These are phyloP conservation scores for Phodopus roborovskii DNA, from an alignment of 2,113 vertebrate genomes.

Conservation along the genomic window DNA sequence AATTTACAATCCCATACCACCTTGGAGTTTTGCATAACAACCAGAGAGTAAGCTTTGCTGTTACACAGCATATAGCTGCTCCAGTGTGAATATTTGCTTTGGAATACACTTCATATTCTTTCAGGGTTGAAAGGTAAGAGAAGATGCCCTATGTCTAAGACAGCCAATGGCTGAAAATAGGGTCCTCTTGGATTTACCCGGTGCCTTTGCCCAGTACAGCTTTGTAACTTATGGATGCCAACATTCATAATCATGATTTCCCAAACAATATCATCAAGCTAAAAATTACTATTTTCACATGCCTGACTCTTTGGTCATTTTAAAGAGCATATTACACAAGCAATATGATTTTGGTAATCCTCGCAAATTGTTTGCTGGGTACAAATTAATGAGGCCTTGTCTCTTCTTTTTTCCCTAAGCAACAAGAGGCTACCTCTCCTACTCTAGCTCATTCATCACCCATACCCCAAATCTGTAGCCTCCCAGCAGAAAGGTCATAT, in stretches of 20 bases:
- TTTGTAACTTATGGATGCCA: not conserved
- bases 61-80: not conserved
- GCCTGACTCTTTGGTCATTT: conserved; percentile 6
- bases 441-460: not conserved
- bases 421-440: not conserved
- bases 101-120: not conserved
- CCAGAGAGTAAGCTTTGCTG: not conserved
- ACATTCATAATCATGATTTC: not conserved
- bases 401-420: not conserved
- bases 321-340: not conserved
- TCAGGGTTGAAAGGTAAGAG: not conserved
- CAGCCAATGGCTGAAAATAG: not conserved
- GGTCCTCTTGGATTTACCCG: not conserved
- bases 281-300: not conserved
- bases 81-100: not conserved
- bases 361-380: conserved; percentile 2
- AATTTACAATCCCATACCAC: not conserved
- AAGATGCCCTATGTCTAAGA: not conserved
- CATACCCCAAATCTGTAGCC: not conserved
- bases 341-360: not conserved
- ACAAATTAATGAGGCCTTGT: not conserved
- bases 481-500: not conserved
- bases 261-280: not conserved
- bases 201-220: not conserved
- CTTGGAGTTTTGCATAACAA: not conserved